Evolutionary conservation across 2,888 invertebrate genomes (phyloP), one percentile per base, ranked within the genome.

Genomic region (Campopleginae sp.): DNA sequence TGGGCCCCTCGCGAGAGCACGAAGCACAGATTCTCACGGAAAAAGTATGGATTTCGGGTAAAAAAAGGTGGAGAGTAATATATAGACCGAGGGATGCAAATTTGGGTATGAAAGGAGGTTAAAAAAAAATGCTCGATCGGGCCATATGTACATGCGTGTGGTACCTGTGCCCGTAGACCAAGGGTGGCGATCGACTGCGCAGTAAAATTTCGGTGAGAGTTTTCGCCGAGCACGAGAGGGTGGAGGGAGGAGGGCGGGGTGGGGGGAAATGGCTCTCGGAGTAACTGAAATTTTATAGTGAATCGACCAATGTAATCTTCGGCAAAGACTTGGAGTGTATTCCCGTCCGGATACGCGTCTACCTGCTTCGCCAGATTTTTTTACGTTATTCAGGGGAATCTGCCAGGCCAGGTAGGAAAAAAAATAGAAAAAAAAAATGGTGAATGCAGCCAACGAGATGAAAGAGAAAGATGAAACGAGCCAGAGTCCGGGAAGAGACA

Each of bases 201-300:
- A 33, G 76, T 66, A 80, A 82, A 86, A 81, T 61, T 12, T 66
- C n/a, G n/a, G 10, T 19, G 63, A 68, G 76, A 38, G 74, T 65
- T 38, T 38, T 38, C 38, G 38, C 38, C 38, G 38, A 38, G 38
- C 38, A 38, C 38, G 66, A 65, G 54, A 58, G 75, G 75, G 86
- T 86, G 87, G 80, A 82, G 84, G 71, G 71, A 5, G 31, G 6
- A 8, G 38, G 65, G 80, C 27, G 70, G 65, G 61, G 58, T 61
- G 58, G 76, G 80, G 86, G 86, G 84, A 86, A 66, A 76, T 82
- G 66, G 76, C 71, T 54, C 70, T 54, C 70, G 46, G 86, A 84
- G 89, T 88, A 91, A 92, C 91, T 90, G 90, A 92, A 93, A 92
- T 93, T 93, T 92, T 90, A 92, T 91, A 91, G 90, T 87, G 89